Percentiles rank a stretch among this genome's conserved stretches.
Conservation (phyloP, 1,140 invertebrate species). For the Aphaenogaster floridana region DNA sequence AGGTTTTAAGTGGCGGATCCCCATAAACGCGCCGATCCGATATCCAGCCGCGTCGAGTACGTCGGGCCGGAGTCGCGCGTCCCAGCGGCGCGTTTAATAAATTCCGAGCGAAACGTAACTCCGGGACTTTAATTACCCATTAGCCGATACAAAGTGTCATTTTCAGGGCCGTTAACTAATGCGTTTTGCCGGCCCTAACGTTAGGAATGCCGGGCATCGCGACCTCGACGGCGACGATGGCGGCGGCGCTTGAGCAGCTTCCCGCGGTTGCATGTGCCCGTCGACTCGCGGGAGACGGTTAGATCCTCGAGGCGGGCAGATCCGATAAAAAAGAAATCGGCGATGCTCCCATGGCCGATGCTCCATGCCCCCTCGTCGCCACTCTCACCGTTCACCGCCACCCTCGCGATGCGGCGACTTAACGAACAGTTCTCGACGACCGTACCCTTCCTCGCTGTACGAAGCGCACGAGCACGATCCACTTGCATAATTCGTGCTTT, state of each 20-base stretch:
- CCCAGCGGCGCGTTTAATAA: constrained; percentile 75
- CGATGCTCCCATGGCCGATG: constrained; percentile 42
- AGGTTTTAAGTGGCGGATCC: constrained; percentile 66
- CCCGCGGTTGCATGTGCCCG: not conserved
- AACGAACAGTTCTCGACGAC: constrained; percentile 27
- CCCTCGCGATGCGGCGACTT: constrained; percentile 42
- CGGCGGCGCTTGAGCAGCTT: constrained; percentile 26
- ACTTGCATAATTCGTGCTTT: constrained; percentile 64
- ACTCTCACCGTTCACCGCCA: constrained; percentile 12
- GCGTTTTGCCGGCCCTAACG: constrained; percentile 72
- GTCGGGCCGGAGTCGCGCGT: constrained; percentile 13
- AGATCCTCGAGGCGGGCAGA: constrained; percentile 31
- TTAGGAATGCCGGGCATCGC: constrained; percentile 72
- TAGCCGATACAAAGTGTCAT: constrained; percentile 82
- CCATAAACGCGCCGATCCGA: constrained; percentile 70
- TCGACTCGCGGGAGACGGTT: constrained; percentile 9
- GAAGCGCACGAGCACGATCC: constrained; percentile 44
- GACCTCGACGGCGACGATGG: constrained; percentile 30
- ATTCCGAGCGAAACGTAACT: constrained; percentile 79
- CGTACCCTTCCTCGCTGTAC: constrained; percentile 6
- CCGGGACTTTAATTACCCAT: constrained; percentile 82
- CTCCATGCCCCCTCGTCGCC: not conserved
- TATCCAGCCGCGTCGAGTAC: constrained; percentile 33
- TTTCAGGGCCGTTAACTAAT: constrained; percentile 81
- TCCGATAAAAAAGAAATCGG: constrained; percentile 37